Percentiles rank a stretch among this genome's conserved stretches.
Evolutionary conservation across 30 jellyfish, hydroid and myxozoan species (phyloP).

Genomic region (Aurelia sp.): DNA sequence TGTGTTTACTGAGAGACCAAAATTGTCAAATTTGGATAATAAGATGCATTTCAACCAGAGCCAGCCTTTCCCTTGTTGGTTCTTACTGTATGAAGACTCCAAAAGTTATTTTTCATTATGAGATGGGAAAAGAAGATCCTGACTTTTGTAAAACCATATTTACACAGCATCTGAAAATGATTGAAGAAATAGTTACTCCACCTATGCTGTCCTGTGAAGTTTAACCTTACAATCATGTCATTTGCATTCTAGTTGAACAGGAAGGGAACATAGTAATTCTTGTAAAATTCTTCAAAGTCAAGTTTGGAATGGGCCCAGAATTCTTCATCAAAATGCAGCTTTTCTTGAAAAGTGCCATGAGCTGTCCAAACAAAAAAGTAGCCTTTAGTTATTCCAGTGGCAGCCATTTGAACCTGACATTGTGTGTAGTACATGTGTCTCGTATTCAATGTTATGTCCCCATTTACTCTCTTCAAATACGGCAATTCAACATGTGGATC

Average conservation of each 20-base stretch:
- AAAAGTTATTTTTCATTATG: too few species aligned
- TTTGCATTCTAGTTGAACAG: neutral
- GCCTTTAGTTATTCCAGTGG: conserved; percentile 19
- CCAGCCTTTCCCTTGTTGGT: too few species aligned
- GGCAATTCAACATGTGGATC: conserved; percentile 7
- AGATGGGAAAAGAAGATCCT: too few species aligned
- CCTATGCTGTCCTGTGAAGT: too few species aligned
- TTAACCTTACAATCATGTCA: too few species aligned
- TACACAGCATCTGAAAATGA: too few species aligned
- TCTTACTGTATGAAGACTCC: too few species aligned
- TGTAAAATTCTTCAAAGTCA: neutral
- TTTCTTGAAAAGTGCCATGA: neutral
- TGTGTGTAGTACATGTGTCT: conserved; percentile 42
- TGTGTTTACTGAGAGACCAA: too few species aligned
- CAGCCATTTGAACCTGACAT: conserved; percentile 56
- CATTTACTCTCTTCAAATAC: neutral
- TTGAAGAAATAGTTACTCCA: too few species aligned
- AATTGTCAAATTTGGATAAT: too few species aligned
- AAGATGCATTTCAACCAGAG: too few species aligned
- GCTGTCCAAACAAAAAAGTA: conserved; percentile 38
- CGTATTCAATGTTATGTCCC: neutral
- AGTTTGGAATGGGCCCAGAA: neutral
- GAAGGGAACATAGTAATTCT: neutral
- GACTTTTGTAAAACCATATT: too few species aligned
- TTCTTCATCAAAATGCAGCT: neutral